Percentiles rank a stretch among this genome's conserved stretches.
Conservation (phyloP, 1,140 invertebrate genomes). For the Rhopalosiphum padi region DNA sequence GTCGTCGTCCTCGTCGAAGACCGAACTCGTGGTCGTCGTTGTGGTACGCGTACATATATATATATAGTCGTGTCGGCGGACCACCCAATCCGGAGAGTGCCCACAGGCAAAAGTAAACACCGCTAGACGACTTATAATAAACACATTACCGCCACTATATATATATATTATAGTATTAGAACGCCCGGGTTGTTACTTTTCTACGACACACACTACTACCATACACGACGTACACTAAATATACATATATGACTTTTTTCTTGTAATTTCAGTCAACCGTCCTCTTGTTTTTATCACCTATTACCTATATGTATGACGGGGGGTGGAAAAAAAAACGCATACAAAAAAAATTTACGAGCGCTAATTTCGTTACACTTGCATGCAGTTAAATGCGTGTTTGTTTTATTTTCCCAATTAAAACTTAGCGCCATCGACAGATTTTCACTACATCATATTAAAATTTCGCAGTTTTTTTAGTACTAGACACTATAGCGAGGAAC, state of each 20-base stretch:
- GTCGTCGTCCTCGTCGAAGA: conserved; percentile 11
- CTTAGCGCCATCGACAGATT: not conserved
- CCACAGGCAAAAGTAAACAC: conserved; percentile 12
- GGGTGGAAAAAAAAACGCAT: too few relatives aligned
- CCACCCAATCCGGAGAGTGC: conserved; percentile 8
- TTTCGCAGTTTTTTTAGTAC: not conserved
- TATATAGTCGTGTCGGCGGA: not conserved
- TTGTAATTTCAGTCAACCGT: conserved; percentile 35
- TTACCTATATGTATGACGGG: not conserved
- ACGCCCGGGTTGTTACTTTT: conserved; percentile 23
- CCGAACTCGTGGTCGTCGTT: not conserved
- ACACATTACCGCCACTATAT: conserved; percentile 26
- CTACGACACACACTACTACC: not conserved
- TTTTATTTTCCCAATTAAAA: not conserved
- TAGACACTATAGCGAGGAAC: not conserved
- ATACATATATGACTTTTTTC: not conserved
- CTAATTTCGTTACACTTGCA: conserved; percentile 12
- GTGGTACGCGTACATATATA: not conserved
- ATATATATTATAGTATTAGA: conserved; percentile 9
- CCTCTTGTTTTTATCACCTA: conserved; percentile 20
- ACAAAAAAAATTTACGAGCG: conserved; percentile 17
- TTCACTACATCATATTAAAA: not conserved
- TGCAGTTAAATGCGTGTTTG: not conserved
- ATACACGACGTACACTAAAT: not conserved
- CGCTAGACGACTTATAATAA: conserved; percentile 40